These are phyloP conservation scores for Metallyticus violacea DNA, from an alignment of 2,888 invertebrate species.

Conservation along the genomic window DNA sequence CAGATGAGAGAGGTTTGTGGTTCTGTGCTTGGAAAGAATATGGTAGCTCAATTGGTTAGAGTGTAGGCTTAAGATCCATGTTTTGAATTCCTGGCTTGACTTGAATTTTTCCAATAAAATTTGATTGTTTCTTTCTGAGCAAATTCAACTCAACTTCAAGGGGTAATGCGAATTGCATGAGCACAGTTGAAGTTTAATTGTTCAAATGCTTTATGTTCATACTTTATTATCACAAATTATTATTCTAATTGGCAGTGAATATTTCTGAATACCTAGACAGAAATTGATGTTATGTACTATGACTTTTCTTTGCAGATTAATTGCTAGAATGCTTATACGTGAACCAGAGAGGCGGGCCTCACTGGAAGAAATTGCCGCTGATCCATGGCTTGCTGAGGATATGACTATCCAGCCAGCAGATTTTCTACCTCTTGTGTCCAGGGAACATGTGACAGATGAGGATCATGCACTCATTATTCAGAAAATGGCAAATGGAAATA, in stretches of 20 bases:
- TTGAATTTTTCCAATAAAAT: too few relatives aligned
- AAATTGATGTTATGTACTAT: background rate
- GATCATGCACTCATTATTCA: constrained; percentile 90
- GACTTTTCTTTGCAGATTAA: constrained; percentile 59
- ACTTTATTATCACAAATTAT: background rate
- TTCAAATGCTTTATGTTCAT: too few relatives aligned
- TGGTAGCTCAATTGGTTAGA: too few relatives aligned
- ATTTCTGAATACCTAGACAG: background rate
- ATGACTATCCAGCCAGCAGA: constrained; percentile 50
- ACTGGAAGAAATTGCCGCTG: constrained; percentile 80
- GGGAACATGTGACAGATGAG: constrained; percentile 86
- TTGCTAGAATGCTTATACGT: constrained; percentile 88
- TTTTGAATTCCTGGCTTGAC: too few relatives aligned
- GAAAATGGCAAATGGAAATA: constrained; percentile 93
- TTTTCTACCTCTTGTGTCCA: constrained; percentile 80
- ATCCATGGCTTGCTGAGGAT: constrained; percentile 74
- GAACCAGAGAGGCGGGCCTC: constrained; percentile 90
- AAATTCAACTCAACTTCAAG: too few relatives aligned
- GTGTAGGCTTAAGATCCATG: too few relatives aligned
- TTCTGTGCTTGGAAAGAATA: too few relatives aligned
- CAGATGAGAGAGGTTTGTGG: too few relatives aligned
- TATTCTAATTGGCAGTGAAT: background rate
- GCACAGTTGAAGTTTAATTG: too few relatives aligned
- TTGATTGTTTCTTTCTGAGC: too few relatives aligned
- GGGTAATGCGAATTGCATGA: too few relatives aligned